Conservation (phyloP, 1,140 invertebrate species). For the Drosophila tani region DNA sequence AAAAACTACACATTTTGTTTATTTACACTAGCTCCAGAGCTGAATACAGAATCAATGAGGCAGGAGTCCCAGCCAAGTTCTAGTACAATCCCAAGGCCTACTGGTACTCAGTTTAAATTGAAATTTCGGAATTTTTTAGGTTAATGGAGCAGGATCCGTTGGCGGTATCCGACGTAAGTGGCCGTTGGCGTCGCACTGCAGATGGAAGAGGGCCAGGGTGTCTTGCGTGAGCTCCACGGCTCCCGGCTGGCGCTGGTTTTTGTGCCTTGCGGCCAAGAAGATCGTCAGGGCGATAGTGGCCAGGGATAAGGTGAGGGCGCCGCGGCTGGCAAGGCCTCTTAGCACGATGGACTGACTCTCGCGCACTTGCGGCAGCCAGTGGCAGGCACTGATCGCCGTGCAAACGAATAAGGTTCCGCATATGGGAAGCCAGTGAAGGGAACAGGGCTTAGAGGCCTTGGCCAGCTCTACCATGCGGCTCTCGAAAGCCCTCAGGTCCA, state of each 20-base stretch:
- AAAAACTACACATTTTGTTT: background rate
- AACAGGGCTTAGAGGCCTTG: background rate
- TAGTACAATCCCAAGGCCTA: background rate
- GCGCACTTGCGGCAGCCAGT: background rate
- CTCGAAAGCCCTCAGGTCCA: constrained; percentile 2
- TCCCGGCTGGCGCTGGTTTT: background rate
- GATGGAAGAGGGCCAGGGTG: background rate
- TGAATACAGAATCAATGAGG: background rate
- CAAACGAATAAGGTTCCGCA: background rate
- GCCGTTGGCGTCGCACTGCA: background rate
- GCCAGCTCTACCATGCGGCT: background rate
- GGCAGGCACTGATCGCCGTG: constrained; percentile 1
- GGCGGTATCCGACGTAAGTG: background rate
- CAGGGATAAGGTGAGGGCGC: constrained; percentile 2
- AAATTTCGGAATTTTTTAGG: background rate
- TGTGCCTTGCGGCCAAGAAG: background rate
- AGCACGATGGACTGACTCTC: background rate
- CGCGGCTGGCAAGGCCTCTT: background rate
- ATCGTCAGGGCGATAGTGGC: background rate
- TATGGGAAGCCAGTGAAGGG: background rate
- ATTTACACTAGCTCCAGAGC: too few species aligned
- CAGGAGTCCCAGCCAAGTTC: too few species aligned
- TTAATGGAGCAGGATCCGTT: too few species aligned
- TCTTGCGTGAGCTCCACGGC: background rate
- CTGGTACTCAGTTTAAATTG: background rate